Evolutionary conservation across 2,113 vertebrate genomes (phyloP).

Genomic region (Apus apus): DNA sequence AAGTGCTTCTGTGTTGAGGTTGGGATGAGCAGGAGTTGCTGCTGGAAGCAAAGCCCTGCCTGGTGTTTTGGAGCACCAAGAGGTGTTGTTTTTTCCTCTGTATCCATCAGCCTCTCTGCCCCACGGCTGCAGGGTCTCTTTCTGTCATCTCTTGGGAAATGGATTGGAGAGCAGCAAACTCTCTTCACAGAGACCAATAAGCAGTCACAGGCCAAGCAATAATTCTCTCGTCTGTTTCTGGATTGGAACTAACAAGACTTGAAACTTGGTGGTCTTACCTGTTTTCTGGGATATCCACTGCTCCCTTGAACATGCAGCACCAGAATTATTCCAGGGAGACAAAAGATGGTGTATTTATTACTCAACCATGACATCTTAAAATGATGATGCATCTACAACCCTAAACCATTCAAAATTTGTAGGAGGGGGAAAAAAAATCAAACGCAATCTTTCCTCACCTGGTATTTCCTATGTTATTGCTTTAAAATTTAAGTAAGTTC

Average conservation of each 20-base stretch:
- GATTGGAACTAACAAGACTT: background rate
- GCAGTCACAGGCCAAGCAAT: background rate
- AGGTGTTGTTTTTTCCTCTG: background rate
- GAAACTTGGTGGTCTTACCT: background rate
- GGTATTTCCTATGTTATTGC: fast-evolving
- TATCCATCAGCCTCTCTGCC: background rate
- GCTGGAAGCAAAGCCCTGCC: background rate
- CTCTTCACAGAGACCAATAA: background rate
- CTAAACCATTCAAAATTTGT: background rate
- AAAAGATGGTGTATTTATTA: background rate
- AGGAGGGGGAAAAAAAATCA: background rate
- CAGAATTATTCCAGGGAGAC: background rate
- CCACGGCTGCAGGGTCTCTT: background rate
- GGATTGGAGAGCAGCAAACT: background rate
- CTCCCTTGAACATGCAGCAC: background rate
- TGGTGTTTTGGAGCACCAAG: fast-evolving
- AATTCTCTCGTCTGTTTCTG: background rate
- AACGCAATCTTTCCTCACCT: background rate
- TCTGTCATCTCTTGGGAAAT: background rate
- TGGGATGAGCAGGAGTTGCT: background rate
- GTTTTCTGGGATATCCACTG: background rate
- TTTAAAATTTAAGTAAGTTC: background rate
- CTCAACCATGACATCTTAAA: background rate
- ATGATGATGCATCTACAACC: fast-evolving
- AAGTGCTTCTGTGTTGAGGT: background rate